These are phyloP conservation scores for Drosophila affinis DNA, from an alignment of 2,888 invertebrate genomes.

Conservation along the genomic window DNA sequence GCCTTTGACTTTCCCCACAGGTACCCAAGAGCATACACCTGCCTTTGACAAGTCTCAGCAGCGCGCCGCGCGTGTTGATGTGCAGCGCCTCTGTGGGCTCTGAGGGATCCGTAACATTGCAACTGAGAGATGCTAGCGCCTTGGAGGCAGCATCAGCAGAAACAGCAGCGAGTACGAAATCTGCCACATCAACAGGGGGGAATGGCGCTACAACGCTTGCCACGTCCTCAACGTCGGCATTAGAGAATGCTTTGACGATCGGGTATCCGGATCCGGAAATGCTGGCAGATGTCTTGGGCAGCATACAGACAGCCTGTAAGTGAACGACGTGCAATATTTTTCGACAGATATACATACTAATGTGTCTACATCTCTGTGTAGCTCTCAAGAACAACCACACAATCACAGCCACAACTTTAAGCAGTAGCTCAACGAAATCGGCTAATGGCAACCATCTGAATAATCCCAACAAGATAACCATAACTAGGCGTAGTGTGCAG, in stretches of 20 bases:
- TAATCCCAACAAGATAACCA: constrained; percentile 69
- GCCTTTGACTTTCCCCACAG: constrained; percentile 60
- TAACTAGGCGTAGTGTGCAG: constrained; percentile 67
- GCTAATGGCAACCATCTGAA: constrained; percentile 46
- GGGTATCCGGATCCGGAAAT: constrained; percentile 91
- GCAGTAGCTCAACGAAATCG: constrained; percentile 47
- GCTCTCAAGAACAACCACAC: constrained; percentile 44
- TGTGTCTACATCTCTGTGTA: constrained; percentile 70
- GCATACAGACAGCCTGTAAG: constrained; percentile 86
- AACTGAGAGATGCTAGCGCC: constrained; percentile 83
- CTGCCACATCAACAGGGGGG: constrained; percentile 27
- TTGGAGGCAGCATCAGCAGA: constrained; percentile 43
- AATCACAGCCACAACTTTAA: constrained; percentile 51
- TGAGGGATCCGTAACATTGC: constrained; percentile 84
- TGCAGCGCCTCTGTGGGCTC: constrained; percentile 84
- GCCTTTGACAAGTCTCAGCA: constrained; percentile 83
- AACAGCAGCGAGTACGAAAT: constrained; percentile 22
- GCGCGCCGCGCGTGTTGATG: constrained; percentile 81
- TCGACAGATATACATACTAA: not conserved
- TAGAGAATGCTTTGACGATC: constrained; percentile 87
- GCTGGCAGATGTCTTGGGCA: constrained; percentile 89
- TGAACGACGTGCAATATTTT: constrained; percentile 14
- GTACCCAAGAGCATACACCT: constrained; percentile 84
- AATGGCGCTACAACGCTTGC: constrained; percentile 58
- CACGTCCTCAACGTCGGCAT: constrained; percentile 56